Base-by-base conservation (phyloP, 2,113 vertebrate species). In the Microtus montanus region DNA sequence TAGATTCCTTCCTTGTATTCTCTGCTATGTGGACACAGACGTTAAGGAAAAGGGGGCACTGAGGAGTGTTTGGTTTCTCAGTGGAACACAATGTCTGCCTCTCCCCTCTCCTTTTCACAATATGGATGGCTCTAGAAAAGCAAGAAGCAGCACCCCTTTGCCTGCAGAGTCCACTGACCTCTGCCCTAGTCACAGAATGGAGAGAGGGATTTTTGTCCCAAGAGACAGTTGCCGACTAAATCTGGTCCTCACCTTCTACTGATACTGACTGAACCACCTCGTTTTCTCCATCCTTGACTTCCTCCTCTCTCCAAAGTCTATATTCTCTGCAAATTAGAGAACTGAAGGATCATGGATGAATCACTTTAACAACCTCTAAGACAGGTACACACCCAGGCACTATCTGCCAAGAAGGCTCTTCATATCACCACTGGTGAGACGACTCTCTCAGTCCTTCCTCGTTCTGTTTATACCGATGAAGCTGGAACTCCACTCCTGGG, bases 361-460 rank as follows among this genome's bases (percentile, higher is more conserved):
- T 95, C 66, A 86, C 47, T 28, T 35, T 49, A 49, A 35, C 4
- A 89, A 64, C 73, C n/a, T 75, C 41, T 88, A 64, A 87, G 63
- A 44, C 49, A 75, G n/a, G 26, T 35, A 68, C 77, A 92, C 41
- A 74, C 24, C 63, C 68, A 54, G 7, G 3, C 13, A 13, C 47
- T 26, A 20, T 79, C 52, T 90, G 58, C 75, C 84, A 94, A 84
- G 58, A 94, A 38, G 10, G 49, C 20, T 93, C 41, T 82, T 92
- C 73, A 77, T 20, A 90, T 88, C 52, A 38, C 17, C 7, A 66
- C 66, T 41, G 19, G 44, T 0, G 5, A 73, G 89, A 78, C 4
- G 70, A 17, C 7, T 79, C 24, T 94, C 20, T 95, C 75, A 82
- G 35, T 24, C 38, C 28, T 86, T 86, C n/a, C 0, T 49, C 28